These are phyloP conservation scores for Propithecus perrieri DNA, from an alignment of 2,797 vertebrate species.

Conservation along the genomic window DNA sequence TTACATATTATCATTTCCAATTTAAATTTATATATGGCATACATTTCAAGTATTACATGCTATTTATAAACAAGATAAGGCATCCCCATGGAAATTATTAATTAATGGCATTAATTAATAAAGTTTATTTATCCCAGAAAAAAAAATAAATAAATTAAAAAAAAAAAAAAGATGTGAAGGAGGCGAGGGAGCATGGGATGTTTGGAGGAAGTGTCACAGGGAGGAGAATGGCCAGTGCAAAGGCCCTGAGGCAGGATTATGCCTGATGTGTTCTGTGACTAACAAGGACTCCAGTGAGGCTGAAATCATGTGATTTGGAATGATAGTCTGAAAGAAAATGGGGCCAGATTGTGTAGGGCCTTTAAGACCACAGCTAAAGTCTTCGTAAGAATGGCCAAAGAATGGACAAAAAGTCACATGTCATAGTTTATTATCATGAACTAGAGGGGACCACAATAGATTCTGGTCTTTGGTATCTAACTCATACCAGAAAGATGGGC, in stretches of 20 bases:
- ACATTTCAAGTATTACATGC: neutral
- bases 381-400: neutral
- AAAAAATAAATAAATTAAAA: too few relatives aligned
- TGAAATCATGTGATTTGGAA: neutral
- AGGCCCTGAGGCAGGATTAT: neutral
- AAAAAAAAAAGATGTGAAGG: too few relatives aligned
- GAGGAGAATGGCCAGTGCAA: neutral
- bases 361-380: neutral
- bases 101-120: neutral
- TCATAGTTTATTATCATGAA: neutral
- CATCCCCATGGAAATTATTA: neutral
- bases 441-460: neutral
- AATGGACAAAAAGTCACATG: neutral
- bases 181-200: neutral
- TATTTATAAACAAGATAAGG: neutral
- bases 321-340: neutral
- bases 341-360: neutral
- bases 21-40: neutral
- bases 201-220: neutral
- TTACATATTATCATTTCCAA: neutral
- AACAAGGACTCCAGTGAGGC: neutral
- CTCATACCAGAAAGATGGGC: neutral
- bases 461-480: neutral
- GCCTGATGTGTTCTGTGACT: neutral
- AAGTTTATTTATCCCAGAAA: too few relatives aligned